A percentile compares a stretch with the other conserved stretches of the same genome.
Conservation (phyloP, 1,140 invertebrate genomes). For the Atta colombica region DNA sequence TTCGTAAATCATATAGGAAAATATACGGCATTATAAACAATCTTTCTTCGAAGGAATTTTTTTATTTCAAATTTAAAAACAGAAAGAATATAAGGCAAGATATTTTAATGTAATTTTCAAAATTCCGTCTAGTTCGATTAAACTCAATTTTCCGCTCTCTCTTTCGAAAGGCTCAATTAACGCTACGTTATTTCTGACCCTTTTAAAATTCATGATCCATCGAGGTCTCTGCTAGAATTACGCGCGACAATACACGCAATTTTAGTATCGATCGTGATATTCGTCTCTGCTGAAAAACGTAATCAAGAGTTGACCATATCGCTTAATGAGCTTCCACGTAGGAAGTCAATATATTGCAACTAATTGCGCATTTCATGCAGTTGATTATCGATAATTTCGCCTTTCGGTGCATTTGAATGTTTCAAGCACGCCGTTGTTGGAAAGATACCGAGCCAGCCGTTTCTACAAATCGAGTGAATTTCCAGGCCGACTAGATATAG, state of each 20-base stretch:
- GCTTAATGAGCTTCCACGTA: constrained; percentile 15
- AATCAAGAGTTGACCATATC: constrained; percentile 38
- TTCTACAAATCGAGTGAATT: constrained; percentile 57
- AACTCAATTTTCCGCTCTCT: neutral
- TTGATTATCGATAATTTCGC: constrained; percentile 55
- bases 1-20: neutral
- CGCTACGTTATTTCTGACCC: constrained; percentile 32
- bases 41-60: neutral
- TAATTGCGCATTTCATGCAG: constrained; percentile 51
- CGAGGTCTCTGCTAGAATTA: constrained; percentile 41
- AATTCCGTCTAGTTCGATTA: constrained; percentile 12
- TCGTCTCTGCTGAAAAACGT: constrained; percentile 1
- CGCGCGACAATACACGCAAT: constrained; percentile 30
- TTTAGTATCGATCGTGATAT: constrained; percentile 49
- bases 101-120: constrained; percentile 17
- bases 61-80: neutral
- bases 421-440: constrained; percentile 21
- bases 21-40: neutral
- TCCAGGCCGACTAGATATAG: constrained; percentile 55
- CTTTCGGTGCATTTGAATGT: constrained; percentile 51
- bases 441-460: constrained; percentile 33
- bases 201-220: constrained; percentile 26
- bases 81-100: neutral
- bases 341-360: constrained; percentile 32
- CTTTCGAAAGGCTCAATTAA: constrained; percentile 38